Evolutionary conservation across 1,140 invertebrate species (phyloP).

Genomic region (Heliconius himera): DNA sequence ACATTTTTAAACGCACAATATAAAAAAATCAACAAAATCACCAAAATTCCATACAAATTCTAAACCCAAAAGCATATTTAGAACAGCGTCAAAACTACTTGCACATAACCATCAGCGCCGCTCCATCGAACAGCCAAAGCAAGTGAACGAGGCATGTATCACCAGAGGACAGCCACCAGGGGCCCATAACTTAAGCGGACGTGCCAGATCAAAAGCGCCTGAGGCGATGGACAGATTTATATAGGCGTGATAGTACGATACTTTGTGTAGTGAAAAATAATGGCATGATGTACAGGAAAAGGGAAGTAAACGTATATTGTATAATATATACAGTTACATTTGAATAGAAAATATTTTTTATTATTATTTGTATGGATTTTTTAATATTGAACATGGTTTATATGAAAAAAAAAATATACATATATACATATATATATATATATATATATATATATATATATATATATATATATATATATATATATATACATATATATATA

Average conservation of each 20-base stretch:
- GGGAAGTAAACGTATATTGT: conserved; percentile 4
- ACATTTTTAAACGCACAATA: too few relatives aligned
- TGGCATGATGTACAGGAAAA: conserved; percentile 58
- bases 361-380: too few relatives aligned
- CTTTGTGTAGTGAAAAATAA: conserved; percentile 70
- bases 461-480: too few relatives aligned
- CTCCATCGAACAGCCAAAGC: conserved; percentile 30
- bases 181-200: conserved; percentile 72
- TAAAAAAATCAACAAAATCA: not conserved
- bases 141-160: conserved; percentile 59
- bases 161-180: conserved; percentile 59
- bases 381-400: too few relatives aligned
- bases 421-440: too few relatives aligned
- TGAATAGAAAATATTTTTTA: too few relatives aligned
- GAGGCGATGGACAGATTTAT: conserved; percentile 67
- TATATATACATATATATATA: too few relatives aligned
- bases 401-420: too few relatives aligned
- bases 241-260: conserved; percentile 57
- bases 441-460: too few relatives aligned
- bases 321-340: too few relatives aligned
- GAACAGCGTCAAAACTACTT: not conserved
- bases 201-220: conserved; percentile 67
- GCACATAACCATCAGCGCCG: conserved; percentile 15
- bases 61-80: not conserved
- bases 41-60: not conserved